These are phyloP conservation scores for Brachynemurus nebulosus DNA, from an alignment of 2,888 invertebrate species.

Conservation along the genomic window DNA sequence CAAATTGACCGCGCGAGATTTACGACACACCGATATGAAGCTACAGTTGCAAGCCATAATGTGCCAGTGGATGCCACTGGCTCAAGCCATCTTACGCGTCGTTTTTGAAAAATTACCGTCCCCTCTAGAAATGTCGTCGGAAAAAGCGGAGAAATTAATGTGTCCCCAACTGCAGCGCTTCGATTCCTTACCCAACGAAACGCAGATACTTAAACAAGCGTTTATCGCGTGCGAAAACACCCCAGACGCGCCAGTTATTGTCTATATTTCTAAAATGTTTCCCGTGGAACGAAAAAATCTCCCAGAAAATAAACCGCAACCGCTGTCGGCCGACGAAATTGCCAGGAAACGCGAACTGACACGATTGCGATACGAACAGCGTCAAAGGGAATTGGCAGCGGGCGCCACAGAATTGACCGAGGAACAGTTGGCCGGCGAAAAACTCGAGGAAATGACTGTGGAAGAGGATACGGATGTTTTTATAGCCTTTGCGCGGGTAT, in stretches of 20 bases:
- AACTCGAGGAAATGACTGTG: conserved; percentile 17
- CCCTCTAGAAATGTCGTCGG: conserved; percentile 57
- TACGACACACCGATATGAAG: conserved; percentile 63
- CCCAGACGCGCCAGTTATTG: conserved; percentile 50
- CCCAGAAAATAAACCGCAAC: conserved; percentile 67
- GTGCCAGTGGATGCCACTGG: conserved; percentile 82
- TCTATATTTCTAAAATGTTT: conserved; percentile 83
- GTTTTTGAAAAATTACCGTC: conserved; percentile 70
- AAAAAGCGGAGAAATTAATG: conserved; percentile 72
- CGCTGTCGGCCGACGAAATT: conserved; percentile 62
- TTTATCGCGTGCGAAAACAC: conserved; percentile 53
- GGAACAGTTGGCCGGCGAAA: not conserved
- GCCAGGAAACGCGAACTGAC: conserved; percentile 51
- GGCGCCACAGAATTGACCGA: not conserved
- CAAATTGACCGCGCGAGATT: conserved; percentile 58
- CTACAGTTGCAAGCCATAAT: conserved; percentile 68
- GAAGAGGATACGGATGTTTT: conserved; percentile 45
- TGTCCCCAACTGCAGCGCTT: conserved; percentile 56
- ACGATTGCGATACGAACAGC: conserved; percentile 47
- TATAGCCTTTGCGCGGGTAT: conserved; percentile 86
- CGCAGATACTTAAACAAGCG: conserved; percentile 53
- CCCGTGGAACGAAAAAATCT: conserved; percentile 58
- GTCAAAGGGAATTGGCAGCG: conserved; percentile 20
- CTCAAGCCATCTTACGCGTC: conserved; percentile 67
- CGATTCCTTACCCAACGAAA: conserved; percentile 49